Evolutionary conservation across 1,140 invertebrate genomes (phyloP).

Genomic region (Drosophila santomea): DNA sequence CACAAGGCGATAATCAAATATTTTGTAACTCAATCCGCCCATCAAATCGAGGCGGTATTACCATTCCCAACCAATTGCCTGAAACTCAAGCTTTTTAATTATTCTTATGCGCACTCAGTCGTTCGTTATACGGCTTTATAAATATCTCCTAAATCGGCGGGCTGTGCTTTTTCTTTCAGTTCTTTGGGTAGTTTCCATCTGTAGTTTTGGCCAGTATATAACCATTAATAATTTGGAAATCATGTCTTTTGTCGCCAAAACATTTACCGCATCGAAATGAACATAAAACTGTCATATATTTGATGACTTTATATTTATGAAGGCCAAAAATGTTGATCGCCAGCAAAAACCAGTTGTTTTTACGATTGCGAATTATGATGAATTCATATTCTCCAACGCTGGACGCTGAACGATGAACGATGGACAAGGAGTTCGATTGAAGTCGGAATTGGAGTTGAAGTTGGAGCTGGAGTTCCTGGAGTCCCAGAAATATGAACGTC

Average conservation of each 20-base stretch:
- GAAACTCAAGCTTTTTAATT: constrained; percentile 48
- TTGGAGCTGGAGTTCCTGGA: constrained; percentile 4
- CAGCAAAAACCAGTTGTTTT: constrained; percentile 68
- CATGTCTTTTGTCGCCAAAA: constrained; percentile 82
- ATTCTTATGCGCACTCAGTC: constrained; percentile 31
- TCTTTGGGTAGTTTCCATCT: background rate
- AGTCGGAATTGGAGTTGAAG: no score
- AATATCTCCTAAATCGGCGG: constrained; percentile 27
- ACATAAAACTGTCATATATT: constrained; percentile 82
- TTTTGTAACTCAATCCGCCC: constrained; percentile 72
- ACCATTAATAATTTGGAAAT: constrained; percentile 77
- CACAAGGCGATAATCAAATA: constrained; percentile 77
- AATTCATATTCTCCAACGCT: constrained; percentile 64
- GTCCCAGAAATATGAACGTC: constrained; percentile 51
- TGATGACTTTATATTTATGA: constrained; percentile 84
- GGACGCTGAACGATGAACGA: background rate
- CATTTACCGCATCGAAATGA: constrained; percentile 81
- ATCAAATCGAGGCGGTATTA: constrained; percentile 50
- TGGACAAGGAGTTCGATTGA: no score
- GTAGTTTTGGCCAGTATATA: constrained; percentile 53
- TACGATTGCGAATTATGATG: constrained; percentile 69
- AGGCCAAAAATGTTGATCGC: constrained; percentile 79
- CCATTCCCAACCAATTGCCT: constrained; percentile 34
- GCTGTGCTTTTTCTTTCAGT: background rate
- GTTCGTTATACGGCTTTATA: constrained; percentile 23